Evolutionary conservation across 2,113 vertebrate species (phyloP).

Genomic region (Solenodon paradoxus): DNA sequence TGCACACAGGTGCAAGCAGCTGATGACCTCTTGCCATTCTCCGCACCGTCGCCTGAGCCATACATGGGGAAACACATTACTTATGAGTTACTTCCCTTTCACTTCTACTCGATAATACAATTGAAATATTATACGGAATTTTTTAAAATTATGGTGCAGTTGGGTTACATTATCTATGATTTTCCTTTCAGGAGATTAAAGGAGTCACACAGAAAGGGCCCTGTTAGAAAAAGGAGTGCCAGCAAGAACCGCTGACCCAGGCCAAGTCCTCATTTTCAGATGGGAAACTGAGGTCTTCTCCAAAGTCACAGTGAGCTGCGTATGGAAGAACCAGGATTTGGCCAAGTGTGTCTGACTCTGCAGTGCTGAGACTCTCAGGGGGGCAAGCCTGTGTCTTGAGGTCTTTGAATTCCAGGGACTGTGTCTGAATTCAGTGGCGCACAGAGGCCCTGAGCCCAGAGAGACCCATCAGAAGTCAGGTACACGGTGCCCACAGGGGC

Average conservation of each 20-base stretch:
- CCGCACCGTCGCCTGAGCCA: accelerated
- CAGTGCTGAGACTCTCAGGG: background rate
- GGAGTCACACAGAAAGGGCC: background rate
- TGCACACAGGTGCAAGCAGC: background rate
- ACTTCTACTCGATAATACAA: background rate
- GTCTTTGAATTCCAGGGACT: background rate
- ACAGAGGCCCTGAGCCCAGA: background rate
- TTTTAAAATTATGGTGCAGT: background rate
- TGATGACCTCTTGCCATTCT: background rate
- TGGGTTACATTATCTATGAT: background rate
- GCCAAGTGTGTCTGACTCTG: background rate
- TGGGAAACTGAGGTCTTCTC: background rate
- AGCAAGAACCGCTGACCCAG: background rate
- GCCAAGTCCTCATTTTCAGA: background rate
- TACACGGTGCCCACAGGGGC: accelerated
- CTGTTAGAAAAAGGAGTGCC: background rate
- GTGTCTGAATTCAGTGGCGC: background rate
- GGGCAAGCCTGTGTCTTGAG: background rate
- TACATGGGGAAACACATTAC: background rate
- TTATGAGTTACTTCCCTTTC: background rate
- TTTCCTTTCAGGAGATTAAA: background rate
- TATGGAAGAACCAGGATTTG: background rate
- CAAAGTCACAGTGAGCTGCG: background rate
- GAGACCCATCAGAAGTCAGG: background rate
- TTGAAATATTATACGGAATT: background rate